phyloP scores from a whole-genome alignment of 2,797 vertebrate species.

The Tadarida brasiliensis region DNA sequence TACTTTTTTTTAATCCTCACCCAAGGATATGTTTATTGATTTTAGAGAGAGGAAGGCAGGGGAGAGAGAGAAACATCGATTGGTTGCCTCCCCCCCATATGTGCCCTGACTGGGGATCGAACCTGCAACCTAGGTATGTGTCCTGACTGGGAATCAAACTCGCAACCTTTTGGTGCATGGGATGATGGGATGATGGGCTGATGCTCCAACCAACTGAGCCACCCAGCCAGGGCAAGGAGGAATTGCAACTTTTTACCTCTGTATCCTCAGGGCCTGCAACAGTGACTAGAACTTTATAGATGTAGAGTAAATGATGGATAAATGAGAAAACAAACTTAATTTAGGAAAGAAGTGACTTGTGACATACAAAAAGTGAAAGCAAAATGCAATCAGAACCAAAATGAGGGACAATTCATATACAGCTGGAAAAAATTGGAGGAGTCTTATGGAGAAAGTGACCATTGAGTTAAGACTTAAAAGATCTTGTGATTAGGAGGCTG shows the following conservation, averaged over 20 bases:
- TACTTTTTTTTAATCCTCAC: not conserved
- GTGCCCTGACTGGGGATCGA: not conserved
- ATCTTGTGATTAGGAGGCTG: not conserved
- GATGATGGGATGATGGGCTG: too few species aligned
- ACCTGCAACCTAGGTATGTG: not conserved
- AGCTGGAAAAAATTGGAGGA: not conserved
- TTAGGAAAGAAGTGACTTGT: not conserved
- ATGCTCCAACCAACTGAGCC: too few species aligned
- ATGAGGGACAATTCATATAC: not conserved
- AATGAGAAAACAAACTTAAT: not conserved
- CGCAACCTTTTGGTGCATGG: not conserved
- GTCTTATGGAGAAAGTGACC: not conserved
- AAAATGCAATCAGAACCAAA: not conserved
- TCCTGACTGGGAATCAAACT: not conserved
- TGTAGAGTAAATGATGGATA: not conserved
- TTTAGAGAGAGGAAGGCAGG: not conserved
- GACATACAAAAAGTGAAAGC: not conserved
- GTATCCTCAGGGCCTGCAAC: not conserved
- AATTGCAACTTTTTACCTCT: not conserved
- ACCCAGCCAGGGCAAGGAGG: not conserved
- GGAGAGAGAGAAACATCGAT: not conserved
- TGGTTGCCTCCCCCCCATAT: not conserved
- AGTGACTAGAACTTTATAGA: not conserved
- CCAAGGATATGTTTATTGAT: too few species aligned
- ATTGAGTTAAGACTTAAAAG: not conserved